Evolutionary conservation across 2,888 invertebrate species (phyloP), one percentile per base, ranked within the genome.

Genomic region (Torymus auratus): DNA sequence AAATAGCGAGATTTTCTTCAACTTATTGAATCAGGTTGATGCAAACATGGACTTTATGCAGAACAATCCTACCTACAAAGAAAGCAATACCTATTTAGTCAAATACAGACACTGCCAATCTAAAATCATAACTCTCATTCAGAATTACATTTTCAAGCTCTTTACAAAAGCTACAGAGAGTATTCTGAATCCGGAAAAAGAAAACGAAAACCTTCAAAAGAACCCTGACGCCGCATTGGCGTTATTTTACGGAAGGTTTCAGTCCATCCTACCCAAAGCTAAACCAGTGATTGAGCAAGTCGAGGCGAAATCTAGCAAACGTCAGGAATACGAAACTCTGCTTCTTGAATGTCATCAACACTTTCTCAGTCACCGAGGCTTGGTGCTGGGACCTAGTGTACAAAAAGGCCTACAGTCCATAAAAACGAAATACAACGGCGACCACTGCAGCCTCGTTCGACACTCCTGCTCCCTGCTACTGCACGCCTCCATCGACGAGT

Each of bases 401-500:
- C 89, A 89, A n/a, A 90, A 88, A 64, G 88, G 90, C 15, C 78
- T 91, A 10, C 84, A 86, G 13, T 86, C 88, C 0, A 88, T 91
- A 2, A 89, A 89, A 75, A 89, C 88, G 0, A 93, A 94, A 69
- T 93, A 94, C 87, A 92, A 93, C 82, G 94, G 93, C 7, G 97
- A 97, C 90, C 95, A 96, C 86, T 98, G 98, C 91, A 94, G 96
- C 28, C 91, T 97, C 68, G 95, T 96, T 83, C 93, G 99, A 60
- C 95, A 96, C 84, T 96, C 98, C 0, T 97, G 97, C 91, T 95
- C 97, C 12, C 95, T 99, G 88, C 93, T 98, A 55, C 94, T 99
- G 55, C 97, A 98, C 90, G 95, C 99, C 0, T 98, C 98, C 84
- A 95, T 98, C 85, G 99, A 99, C 91, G 99, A 99, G 90, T 95